phyloP scores from a whole-genome alignment of 2,797 vertebrate species.

The Semaprochilodus insignis region DNA sequence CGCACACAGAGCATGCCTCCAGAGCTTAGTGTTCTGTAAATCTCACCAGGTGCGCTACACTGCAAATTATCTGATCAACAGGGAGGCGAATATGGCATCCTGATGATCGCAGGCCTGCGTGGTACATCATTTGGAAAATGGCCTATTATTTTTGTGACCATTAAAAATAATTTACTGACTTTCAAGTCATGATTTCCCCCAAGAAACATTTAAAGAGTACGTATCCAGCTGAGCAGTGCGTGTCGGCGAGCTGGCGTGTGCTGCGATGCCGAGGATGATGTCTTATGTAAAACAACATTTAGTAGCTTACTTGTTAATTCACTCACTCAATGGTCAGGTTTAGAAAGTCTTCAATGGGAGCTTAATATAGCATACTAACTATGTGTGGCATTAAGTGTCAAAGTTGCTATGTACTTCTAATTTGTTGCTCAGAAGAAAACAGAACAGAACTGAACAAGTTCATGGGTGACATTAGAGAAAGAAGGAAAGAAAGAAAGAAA shows the following conservation, averaged over 20 bases:
- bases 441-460: background rate
- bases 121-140: slow-evolving; percentile 83
- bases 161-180: slow-evolving; percentile 84
- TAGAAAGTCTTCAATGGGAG: background rate
- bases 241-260: background rate
- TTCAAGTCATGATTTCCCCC: slow-evolving; percentile 77
- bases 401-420: slow-evolving; percentile 8
- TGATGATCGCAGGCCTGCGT: slow-evolving; percentile 79
- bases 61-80: slow-evolving; percentile 85
- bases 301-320: slow-evolving; percentile 27
- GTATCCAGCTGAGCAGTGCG: slow-evolving; percentile 48
- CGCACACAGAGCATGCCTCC: slow-evolving; percentile 69
- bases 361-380: background rate
- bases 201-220: slow-evolving; percentile 64
- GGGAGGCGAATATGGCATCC: slow-evolving; percentile 79
- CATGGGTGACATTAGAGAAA: slow-evolving; percentile 25
- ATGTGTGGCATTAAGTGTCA: background rate
- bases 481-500: slow-evolving; percentile 59
- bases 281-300: slow-evolving; percentile 39
- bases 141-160: slow-evolving; percentile 83
- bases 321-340: slow-evolving; percentile 16
- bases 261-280: slow-evolving; percentile 39
- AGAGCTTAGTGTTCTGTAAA: slow-evolving; percentile 71
- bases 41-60: slow-evolving; percentile 83
- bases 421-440: background rate